Percentiles rank a stretch among this genome's conserved stretches.
phyloP scores from a whole-genome alignment of 1,140 invertebrate species.

The Drosophila paulistorum region DNA sequence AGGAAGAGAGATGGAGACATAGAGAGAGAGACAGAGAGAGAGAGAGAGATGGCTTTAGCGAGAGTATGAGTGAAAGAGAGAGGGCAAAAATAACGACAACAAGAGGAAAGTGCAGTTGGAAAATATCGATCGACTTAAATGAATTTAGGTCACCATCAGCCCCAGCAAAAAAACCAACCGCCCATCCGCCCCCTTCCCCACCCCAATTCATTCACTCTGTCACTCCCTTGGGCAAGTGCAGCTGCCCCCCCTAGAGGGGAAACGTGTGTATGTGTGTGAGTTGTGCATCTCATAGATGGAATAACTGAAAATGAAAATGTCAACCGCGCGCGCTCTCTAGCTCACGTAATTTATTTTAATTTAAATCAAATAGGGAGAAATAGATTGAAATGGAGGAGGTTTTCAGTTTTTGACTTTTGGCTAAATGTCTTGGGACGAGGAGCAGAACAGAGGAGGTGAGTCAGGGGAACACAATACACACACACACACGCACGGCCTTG shows the following conservation, averaged over 20 bases:
- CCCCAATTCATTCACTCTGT: neutral
- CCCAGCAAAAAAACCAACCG: constrained; percentile 10
- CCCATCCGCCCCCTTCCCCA: constrained; percentile 3
- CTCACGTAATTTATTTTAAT: constrained; percentile 80
- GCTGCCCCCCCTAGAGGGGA: neutral
- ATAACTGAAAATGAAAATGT: constrained; percentile 57
- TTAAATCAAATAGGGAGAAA: constrained; percentile 69
- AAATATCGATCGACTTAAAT: constrained; percentile 80
- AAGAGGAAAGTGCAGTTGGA: constrained; percentile 36
- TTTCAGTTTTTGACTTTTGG: constrained; percentile 4
- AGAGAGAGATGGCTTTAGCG: constrained; percentile 6
- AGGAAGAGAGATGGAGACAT: constrained; percentile 9
- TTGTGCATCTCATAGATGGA: constrained; percentile 59
- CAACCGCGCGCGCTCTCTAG: constrained; percentile 46
- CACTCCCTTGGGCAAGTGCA: constrained; percentile 43
- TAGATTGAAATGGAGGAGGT: constrained; percentile 63
- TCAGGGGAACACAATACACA: neutral
- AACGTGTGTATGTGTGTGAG: neutral
- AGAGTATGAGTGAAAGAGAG: constrained; percentile 29
- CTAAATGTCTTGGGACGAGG: constrained; percentile 24
- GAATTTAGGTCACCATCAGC: constrained; percentile 68
- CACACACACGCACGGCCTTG: constrained; percentile 30
- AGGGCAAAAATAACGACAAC: constrained; percentile 29
- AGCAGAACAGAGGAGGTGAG: neutral
- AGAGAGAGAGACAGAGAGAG: constrained; percentile 32